Evolutionary conservation across 2,797 vertebrate genomes (phyloP), one percentile per base, ranked within the genome.

Genomic region (Neosilurus hyrtlii): DNA sequence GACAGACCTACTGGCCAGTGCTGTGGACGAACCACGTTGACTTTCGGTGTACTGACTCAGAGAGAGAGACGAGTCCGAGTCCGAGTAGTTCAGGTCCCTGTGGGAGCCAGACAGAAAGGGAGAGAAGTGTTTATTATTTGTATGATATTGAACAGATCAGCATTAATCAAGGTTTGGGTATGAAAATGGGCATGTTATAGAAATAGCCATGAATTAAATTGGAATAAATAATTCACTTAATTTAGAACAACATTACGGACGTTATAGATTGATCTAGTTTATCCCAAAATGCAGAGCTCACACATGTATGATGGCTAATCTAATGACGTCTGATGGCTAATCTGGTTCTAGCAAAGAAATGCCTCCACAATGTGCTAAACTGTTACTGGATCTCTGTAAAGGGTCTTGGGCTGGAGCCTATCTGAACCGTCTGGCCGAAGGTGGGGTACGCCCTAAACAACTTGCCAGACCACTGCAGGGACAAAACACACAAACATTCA

Each of bases 71-170:
- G 96, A 95, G 88, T 98, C 97, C 1, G 96, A 97, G 92, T 97
- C 96, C 0, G 96, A 97, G 85, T 91, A 95, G 90, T 95, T 96
- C 87, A 97, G 91, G 87, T 98, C 96, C 92, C 96, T 97, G 61
- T 9, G 78, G 6, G 26, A 37, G 76, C 0, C 4, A 82, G 62
- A 79, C 35, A 81, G 18, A 62, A 63, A 26, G 24, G 14, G 3
- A 35, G 18, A 22, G 74, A 9, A 79, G 70, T 74, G 49, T 24
- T 20, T 30, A 79, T 7, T 37, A 63, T 71, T 30, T 43, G 49
- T 43, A 77, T 35, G 30, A 0, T 22, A 30, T 54, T n/a, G 14
- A 59, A 12, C 35, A 61, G 57, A 15, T 43, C 35, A 76, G 74
- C 22, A 9, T 56, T 20, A 75, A 12, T 74, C 7, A 73, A 30